Conservation (phyloP, 2,888 invertebrate species). For the Melanchra persicariae region DNA sequence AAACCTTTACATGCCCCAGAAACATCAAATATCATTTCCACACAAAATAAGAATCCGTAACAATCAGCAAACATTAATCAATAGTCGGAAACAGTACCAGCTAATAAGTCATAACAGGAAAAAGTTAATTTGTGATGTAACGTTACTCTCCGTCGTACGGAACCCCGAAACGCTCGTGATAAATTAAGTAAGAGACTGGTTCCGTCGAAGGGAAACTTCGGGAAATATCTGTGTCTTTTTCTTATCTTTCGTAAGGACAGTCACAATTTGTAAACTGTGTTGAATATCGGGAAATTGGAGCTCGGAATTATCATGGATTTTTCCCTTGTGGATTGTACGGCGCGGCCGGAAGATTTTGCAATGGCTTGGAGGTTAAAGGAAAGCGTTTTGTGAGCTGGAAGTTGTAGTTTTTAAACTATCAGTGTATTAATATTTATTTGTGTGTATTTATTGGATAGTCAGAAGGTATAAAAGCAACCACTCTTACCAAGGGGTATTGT, state of each 20-base stretch:
- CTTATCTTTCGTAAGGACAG: slow-evolving; percentile 42
- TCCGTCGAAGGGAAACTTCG: slow-evolving; percentile 46
- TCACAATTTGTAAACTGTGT: slow-evolving; percentile 53
- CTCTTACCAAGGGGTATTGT: too few relatives aligned
- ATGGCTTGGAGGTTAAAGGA: background rate
- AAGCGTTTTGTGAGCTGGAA: too few relatives aligned
- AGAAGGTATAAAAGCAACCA: too few relatives aligned
- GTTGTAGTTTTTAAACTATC: too few relatives aligned
- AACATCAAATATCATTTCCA: slow-evolving; percentile 25
- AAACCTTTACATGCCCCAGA: background rate
- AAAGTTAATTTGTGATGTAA: slow-evolving; percentile 55
- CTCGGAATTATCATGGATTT: slow-evolving; percentile 32
- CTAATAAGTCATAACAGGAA: slow-evolving; percentile 61
- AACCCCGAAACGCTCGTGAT: slow-evolving; percentile 37
- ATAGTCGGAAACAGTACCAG: slow-evolving; percentile 49
- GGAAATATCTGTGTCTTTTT: slow-evolving; percentile 43
- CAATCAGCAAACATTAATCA: slow-evolving; percentile 38
- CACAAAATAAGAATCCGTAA: slow-evolving; percentile 29
- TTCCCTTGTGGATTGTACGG: background rate
- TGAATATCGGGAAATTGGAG: slow-evolving; percentile 36
- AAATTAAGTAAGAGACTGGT: slow-evolving; percentile 48
- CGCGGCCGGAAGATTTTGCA: background rate
- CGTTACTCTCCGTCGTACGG: slow-evolving; percentile 16
- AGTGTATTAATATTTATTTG: too few relatives aligned
- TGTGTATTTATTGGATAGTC: too few relatives aligned